Evolutionary conservation across 2,888 invertebrate genomes (phyloP).

Genomic region (Oscheius sp.): DNA sequence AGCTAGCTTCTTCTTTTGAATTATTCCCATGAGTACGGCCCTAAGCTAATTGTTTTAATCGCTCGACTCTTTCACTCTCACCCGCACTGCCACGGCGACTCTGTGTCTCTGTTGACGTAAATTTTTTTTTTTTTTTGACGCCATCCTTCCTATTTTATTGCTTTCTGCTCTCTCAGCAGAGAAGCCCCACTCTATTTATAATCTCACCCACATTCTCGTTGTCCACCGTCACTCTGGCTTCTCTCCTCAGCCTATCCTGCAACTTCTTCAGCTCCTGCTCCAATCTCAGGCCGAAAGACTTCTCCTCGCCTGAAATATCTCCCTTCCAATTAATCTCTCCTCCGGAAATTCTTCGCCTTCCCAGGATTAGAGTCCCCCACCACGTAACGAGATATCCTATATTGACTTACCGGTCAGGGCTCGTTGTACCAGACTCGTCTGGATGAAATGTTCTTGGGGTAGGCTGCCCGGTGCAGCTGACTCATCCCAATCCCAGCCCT

Average conservation of each 20-base stretch:
- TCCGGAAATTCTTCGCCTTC: conserved; percentile 18
- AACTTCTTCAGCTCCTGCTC: conserved; percentile 43
- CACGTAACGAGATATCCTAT: neutral
- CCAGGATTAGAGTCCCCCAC: neutral
- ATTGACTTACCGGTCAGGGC: conserved; percentile 48
- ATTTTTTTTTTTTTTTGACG: neutral
- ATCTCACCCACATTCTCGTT: conserved; percentile 64
- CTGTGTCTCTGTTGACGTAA: neutral
- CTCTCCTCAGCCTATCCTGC: conserved; percentile 48
- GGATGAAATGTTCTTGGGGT: conserved; percentile 64
- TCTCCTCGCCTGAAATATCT: conserved; percentile 50
- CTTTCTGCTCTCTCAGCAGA: neutral
- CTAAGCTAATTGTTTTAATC: too few species aligned
- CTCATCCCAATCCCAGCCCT: conserved; percentile 60
- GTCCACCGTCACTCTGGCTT: conserved; percentile 63
- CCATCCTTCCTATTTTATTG: neutral
- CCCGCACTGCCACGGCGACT: neutral
- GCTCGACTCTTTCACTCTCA: too few species aligned
- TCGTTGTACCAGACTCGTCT: conserved; percentile 63
- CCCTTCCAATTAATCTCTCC: conserved; percentile 19
- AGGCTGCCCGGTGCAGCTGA: conserved; percentile 50
- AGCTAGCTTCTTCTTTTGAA: too few species aligned
- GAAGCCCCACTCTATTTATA: neutral
- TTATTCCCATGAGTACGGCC: too few species aligned
- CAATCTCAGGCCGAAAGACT: conserved; percentile 41